Evolutionary conservation across 2,797 vertebrate genomes (phyloP).

Genomic region (Acanthornis magna): DNA sequence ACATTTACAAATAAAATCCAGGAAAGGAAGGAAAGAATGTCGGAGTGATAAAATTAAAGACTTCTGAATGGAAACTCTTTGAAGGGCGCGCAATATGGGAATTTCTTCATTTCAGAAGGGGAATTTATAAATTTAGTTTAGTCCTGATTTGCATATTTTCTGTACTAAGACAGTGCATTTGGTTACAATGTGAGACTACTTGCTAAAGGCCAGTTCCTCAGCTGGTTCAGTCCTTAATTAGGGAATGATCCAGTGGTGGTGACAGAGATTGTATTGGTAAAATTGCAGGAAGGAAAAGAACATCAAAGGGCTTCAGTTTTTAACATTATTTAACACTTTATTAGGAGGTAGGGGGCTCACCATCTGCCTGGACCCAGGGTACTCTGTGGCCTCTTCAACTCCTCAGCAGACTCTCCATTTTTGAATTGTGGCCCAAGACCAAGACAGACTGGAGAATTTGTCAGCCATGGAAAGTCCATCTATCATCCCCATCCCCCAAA

Average conservation of each 20-base stretch:
- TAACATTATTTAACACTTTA: neutral
- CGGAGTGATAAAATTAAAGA: constrained; percentile 52
- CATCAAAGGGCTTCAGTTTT: neutral
- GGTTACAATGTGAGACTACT: neutral
- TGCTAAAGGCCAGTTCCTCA: neutral
- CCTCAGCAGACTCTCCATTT: neutral
- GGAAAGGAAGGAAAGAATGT: constrained; percentile 66
- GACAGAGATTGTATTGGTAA: neutral
- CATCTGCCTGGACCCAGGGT: neutral
- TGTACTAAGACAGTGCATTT: neutral
- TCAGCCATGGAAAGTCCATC: neutral
- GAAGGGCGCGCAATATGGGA: constrained; percentile 54
- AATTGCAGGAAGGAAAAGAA: neutral
- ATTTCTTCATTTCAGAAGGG: constrained; percentile 35
- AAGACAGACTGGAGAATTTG: neutral
- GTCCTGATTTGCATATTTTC: neutral
- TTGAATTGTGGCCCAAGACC: neutral
- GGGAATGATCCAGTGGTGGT: neutral
- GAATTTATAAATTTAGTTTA: neutral
- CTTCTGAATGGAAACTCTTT: constrained; percentile 53
- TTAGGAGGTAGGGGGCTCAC: neutral
- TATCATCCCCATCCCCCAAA: neutral
- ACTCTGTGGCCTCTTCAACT: neutral
- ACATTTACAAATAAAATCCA: constrained; percentile 66
- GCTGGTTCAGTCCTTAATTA: neutral